Conservation (phyloP, 2,113 vertebrate species). For the Gobiocypris rarus region DNA sequence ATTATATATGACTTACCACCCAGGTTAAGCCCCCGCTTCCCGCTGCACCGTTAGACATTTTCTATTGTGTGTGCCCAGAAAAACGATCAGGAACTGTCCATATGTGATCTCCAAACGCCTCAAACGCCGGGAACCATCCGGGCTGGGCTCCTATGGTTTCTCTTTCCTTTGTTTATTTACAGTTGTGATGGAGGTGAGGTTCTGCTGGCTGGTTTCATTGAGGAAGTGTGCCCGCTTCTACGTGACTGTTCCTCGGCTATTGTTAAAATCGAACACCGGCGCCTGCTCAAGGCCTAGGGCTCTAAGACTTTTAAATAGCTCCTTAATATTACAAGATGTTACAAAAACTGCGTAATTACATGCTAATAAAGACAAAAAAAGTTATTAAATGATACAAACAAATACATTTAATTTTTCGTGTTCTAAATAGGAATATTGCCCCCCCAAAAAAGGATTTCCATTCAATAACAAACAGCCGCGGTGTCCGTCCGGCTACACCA, state of each 20-base stretch:
- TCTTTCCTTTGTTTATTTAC: constrained; percentile 7
- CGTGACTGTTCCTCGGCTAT: constrained; percentile 69
- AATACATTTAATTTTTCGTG: constrained; percentile 16
- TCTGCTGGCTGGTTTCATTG: constrained; percentile 39
- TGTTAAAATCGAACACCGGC: constrained; percentile 80
- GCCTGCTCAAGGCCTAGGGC: constrained; percentile 70
- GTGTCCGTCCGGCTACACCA: constrained; percentile 73
- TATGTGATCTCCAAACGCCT: constrained; percentile 57
- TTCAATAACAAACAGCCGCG: constrained; percentile 70
- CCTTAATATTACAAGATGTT: neutral
- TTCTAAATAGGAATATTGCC: constrained; percentile 51
- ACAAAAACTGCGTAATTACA: constrained; percentile 34
- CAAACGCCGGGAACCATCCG: constrained; percentile 55
- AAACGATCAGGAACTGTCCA: constrained; percentile 59
- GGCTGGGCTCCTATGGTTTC: constrained; percentile 1
- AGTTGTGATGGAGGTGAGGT: neutral
- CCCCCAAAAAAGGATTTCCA: constrained; percentile 63
- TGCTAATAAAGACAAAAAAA: constrained; percentile 28
- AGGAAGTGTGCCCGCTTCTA: constrained; percentile 52
- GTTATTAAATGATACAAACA: constrained; percentile 21
- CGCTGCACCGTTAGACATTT: constrained; percentile 91
- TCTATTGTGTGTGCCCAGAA: constrained; percentile 74
- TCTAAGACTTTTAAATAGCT: constrained; percentile 62
- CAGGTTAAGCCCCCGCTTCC: constrained; percentile 81
- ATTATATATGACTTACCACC: constrained; percentile 78